Conservation (phyloP, 2,888 invertebrate species). For the Tortrix viridana region DNA sequence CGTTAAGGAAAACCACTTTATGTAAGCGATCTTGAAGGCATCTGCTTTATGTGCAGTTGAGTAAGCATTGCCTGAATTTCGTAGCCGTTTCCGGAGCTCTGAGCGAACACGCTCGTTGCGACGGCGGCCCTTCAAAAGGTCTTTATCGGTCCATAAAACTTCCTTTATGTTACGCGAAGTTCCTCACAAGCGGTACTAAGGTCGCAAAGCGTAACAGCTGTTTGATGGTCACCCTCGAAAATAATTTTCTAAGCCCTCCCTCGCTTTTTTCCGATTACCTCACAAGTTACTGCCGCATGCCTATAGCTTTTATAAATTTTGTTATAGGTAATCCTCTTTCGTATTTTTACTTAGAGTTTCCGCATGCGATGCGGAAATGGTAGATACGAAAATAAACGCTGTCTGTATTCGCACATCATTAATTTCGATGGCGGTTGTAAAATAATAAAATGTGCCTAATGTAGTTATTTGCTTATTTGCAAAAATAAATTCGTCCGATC, state of each 20-base stretch:
- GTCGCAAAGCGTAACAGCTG: slow-evolving; percentile 53
- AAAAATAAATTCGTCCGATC: too few relatives aligned
- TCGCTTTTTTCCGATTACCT: slow-evolving; percentile 65
- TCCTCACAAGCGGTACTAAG: slow-evolving; percentile 65
- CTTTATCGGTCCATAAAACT: slow-evolving; percentile 80
- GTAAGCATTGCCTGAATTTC: slow-evolving; percentile 38
- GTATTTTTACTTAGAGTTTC: slow-evolving; percentile 67
- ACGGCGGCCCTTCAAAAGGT: slow-evolving; percentile 73
- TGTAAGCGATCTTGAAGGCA: slow-evolving; percentile 33
- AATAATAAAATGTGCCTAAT: too few relatives aligned
- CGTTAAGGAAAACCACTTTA: slow-evolving; percentile 18
- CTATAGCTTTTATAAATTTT: slow-evolving; percentile 74
- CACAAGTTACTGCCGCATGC: slow-evolving; percentile 71
- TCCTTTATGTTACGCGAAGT: slow-evolving; percentile 74
- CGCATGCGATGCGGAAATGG: slow-evolving; percentile 64
- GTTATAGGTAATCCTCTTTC: slow-evolving; percentile 76
- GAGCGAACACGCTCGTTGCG: slow-evolving; percentile 52
- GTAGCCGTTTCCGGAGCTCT: slow-evolving; percentile 55
- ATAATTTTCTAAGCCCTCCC: slow-evolving; percentile 74
- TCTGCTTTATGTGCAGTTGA: slow-evolving; percentile 36
- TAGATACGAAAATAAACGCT: slow-evolving; percentile 75
- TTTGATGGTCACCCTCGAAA: slow-evolving; percentile 77
- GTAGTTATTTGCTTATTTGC: too few relatives aligned
- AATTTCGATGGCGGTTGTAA: background rate
- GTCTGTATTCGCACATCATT: slow-evolving; percentile 59